Evolutionary conservation across 2,797 vertebrate species (phyloP), one percentile per base, ranked within the genome.

Genomic region (Aythya fuligula): DNA sequence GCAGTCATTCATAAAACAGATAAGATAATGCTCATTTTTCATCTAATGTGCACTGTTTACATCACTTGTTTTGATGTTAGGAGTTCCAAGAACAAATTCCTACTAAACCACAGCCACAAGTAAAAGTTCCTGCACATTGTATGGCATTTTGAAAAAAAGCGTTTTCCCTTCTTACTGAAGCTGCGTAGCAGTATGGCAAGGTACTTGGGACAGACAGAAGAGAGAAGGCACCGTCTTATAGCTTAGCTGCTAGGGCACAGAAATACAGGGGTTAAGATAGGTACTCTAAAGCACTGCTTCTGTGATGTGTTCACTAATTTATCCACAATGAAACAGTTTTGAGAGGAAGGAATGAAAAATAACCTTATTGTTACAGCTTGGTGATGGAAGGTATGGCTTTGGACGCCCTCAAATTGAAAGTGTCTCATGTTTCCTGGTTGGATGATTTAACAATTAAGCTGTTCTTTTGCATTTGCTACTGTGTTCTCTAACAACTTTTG

Each of bases 91-190:
- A 88, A n/a, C 4, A 69, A 76, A 13, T 67, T 80, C 16, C 10
- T 62, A 11, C 13, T 67, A 74, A 93, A 87, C 16, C 39, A 4
- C 27, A 53, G 43, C 21, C 6, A 9, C 51, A 71, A 8, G 57
- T 24, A 20, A 66, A 60, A 36, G 16, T 0, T 0, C 19, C 43
- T 80, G n/a, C 21, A 69, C 36, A 11, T 28, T 20, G 6, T 34
- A 28, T 34, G 34, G 24, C 11, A 27, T 91, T 83, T 70, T 4
- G 8, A 60, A 56, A 74, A 61, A 20, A 6, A 69, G 5, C 1
- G 41, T 17, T 57, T 73, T 76, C 4, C 13, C 4, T 58, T 85
- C 39, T 61, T 91, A 62, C 18, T 4, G 5, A 82, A 76, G 17
- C 9, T 15, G 58, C 36, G 13, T 36, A 15, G 58, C 11, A 20